phyloP scores from a whole-genome alignment of 2,888 invertebrate genomes.

The Ditula angustiorana region DNA sequence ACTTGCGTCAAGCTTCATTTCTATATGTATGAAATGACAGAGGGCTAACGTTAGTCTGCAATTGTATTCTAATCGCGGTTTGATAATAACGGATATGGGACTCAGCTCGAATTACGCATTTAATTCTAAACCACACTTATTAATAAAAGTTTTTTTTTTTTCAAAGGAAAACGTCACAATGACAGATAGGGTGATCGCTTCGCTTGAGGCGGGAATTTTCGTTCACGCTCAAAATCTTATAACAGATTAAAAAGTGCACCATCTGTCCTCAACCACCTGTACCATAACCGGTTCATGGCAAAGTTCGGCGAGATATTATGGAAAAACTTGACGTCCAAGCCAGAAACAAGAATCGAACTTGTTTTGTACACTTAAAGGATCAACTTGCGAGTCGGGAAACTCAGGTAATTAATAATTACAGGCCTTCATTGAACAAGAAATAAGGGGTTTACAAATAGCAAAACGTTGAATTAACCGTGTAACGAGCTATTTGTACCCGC shows the following conservation, averaged over 20 bases:
- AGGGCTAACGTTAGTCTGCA: too few relatives aligned
- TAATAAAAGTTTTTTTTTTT: too few relatives aligned
- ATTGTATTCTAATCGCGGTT: too few relatives aligned
- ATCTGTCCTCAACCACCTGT: slow-evolving; percentile 3
- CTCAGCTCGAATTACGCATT: too few relatives aligned
- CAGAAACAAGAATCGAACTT: slow-evolving; percentile 14
- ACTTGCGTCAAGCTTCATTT: too few relatives aligned
- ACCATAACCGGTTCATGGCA: slow-evolving; percentile 14
- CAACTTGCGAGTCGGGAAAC: slow-evolving; percentile 15
- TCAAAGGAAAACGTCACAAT: too few relatives aligned
- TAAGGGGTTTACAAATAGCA: neutral
- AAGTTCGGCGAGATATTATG: slow-evolving; percentile 32
- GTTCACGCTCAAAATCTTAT: too few relatives aligned
- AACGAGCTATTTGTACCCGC: neutral
- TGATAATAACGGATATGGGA: too few relatives aligned
- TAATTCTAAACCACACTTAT: too few relatives aligned
- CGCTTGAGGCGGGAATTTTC: too few relatives aligned
- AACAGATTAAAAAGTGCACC: neutral
- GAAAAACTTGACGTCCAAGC: slow-evolving; percentile 31
- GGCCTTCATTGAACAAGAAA: slow-evolving; percentile 8
- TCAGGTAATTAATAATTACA: slow-evolving; percentile 14
- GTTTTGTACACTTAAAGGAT: slow-evolving; percentile 10
- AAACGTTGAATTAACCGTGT: neutral
- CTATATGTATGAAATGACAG: too few relatives aligned
- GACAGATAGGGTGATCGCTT: too few relatives aligned